phyloP scores from a whole-genome alignment of 2,113 vertebrate species.

The Apistogramma diplotaenia region DNA sequence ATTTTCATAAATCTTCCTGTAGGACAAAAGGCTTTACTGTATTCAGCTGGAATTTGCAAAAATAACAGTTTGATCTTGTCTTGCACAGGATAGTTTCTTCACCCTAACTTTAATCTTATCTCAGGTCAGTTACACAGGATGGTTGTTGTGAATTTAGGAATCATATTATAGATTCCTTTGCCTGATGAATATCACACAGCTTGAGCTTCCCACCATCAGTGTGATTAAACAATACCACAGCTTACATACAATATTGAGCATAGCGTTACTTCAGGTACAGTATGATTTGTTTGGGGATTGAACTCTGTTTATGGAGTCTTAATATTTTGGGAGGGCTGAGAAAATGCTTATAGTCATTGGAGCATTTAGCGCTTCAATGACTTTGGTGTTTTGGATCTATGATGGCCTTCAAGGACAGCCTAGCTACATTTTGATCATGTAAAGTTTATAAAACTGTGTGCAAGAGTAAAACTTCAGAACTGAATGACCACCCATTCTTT shows the following conservation, averaged over 20 bases:
- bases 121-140: neutral
- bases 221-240: neutral
- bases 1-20: neutral
- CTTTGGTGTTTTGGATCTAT: neutral
- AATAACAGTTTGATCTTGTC: neutral
- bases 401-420: neutral
- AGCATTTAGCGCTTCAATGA: neutral
- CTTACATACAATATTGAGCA: fast-evolving
- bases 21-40: neutral
- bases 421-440: too few species aligned
- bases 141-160: neutral
- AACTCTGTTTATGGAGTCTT: neutral
- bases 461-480: too few species aligned
- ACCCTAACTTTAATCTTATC: neutral
- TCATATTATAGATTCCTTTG: neutral
- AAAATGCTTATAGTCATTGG: neutral
- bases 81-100: neutral
- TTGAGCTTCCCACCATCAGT: neutral
- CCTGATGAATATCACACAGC: neutral
- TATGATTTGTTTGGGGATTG: neutral
- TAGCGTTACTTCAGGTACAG: neutral
- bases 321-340: neutral
- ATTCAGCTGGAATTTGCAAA: neutral
- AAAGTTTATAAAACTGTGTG: neutral
- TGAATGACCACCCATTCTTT: too few species aligned